Percentiles rank a stretch among this genome's conserved stretches.
phyloP scores from a whole-genome alignment of 2,888 invertebrate genomes.

The Andrena haemorrhoa region DNA sequence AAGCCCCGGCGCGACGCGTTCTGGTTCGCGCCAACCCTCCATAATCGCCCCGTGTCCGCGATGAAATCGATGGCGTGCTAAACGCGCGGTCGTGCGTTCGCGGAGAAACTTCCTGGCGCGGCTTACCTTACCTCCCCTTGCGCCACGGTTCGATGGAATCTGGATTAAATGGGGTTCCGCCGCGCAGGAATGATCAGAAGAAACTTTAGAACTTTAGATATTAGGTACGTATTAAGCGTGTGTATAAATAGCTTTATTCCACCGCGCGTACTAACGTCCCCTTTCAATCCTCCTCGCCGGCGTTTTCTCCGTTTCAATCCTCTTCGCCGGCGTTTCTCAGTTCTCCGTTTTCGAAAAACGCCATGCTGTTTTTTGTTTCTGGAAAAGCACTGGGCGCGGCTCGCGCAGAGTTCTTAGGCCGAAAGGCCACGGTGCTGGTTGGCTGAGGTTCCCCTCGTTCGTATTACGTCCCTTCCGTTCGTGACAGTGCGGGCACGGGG shows the following conservation, averaged over 20 bases:
- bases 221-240: no score
- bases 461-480: constrained; percentile 80
- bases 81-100: neutral
- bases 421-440: constrained; percentile 74
- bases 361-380: constrained; percentile 6
- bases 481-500: constrained; percentile 60
- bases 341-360: constrained; percentile 6
- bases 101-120: constrained; percentile 11
- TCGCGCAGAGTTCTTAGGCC: constrained; percentile 63
- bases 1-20: neutral
- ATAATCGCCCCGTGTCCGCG: constrained; percentile 21
- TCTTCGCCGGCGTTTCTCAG: constrained; percentile 2
- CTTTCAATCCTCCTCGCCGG: neutral
- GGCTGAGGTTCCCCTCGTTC: constrained; percentile 78
- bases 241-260: no score
- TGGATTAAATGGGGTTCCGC: neutral
- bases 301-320: neutral
- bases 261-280: no score
- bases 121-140: neutral
- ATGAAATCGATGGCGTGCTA: constrained; percentile 33
- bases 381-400: constrained; percentile 56
- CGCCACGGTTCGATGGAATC: neutral
- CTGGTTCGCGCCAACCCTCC: constrained; percentile 30
- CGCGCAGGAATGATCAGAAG: no score
- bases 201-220: no score